Base-by-base conservation (phyloP, 2,797 vertebrate species). In the Pangasius djambal region DNA sequence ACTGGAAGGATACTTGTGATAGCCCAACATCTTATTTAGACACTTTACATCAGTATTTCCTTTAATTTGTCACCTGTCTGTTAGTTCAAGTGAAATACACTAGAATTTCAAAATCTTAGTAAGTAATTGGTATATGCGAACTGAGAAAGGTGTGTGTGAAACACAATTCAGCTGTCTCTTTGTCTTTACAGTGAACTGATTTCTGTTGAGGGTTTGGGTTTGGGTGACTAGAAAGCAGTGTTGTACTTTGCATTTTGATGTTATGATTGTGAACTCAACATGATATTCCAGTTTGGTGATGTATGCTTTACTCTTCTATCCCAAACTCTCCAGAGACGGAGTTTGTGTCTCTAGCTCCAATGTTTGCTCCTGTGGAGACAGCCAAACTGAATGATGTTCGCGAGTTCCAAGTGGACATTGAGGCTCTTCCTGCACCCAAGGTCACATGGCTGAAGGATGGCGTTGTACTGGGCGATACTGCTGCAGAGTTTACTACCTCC, bases 371-470 rank as follows among this genome's bases (percentile, higher is more conserved):
- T 1, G 85, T 94, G 91, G 98, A 99, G 94, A 95, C 96, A 7
- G 97, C 98, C 18, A 96, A 97, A 67, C 94, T 99, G 74, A 98
- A 99, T 0, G 97, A 98, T 92, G 97, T 98, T 1, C 97, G 95
- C n/a, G 97, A 98, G 90, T 99, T 99, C 90, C 94, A 92, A 0
- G 96, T 98, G 0, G 94, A 96, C 7, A 96, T 99, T 31, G 92
- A 95, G 88, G 97, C 98, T 18, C 98, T 99, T 89, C 98, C 98
- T 0, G 87, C 90, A 4, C 97, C 96, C 87, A 95, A 86, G 79
- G 96, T 99, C 92, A 97, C 95, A 34, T 99, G 98, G 99, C 92
- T 98, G 78, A 99, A 99, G 93, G 97, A 98, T 67, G 97, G 98
- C 0, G 79, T 95, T 85, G 97, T 95, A 0, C 94, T 99, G 83